A percentile compares a stretch with the other conserved stretches of the same genome.
Evolutionary conservation across 2,888 invertebrate genomes (phyloP).

Genomic region (Polymixis flavicincta): DNA sequence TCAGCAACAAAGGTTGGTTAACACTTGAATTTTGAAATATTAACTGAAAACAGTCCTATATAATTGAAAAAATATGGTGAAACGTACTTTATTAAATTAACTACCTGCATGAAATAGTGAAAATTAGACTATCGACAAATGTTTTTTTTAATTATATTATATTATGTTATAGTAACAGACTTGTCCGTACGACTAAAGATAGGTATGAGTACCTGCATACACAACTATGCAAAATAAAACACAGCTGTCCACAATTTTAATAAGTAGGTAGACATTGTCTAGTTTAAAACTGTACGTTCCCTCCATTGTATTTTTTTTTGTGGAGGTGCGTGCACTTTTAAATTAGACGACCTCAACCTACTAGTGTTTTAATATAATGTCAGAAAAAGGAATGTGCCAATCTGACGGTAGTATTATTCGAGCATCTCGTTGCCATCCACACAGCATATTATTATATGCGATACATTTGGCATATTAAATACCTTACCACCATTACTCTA

Average conservation of each 20-base stretch:
- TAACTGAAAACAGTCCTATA: neutral
- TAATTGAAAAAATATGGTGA: neutral
- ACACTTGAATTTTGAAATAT: neutral
- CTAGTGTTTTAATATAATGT: neutral
- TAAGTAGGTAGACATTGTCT: no score
- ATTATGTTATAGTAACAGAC: neutral
- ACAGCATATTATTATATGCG: neutral
- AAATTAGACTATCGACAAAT: neutral
- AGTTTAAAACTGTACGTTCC: no score
- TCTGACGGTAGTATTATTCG: neutral
- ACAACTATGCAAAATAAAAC: no score
- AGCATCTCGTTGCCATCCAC: neutral
- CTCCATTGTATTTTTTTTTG: no score
- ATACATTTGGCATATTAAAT: conserved; percentile 9
- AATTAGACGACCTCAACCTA: no score
- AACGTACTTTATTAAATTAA: neutral
- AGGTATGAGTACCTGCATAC: neutral
- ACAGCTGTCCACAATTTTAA: neutral
- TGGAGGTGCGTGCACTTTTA: no score
- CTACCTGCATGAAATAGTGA: neutral
- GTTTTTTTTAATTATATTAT: neutral
- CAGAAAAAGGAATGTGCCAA: no score
- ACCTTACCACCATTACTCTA: neutral
- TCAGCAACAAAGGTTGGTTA: neutral
- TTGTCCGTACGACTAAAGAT: neutral